phyloP scores from a whole-genome alignment of 2,797 vertebrate genomes.

The Anomalospiza imberbis region DNA sequence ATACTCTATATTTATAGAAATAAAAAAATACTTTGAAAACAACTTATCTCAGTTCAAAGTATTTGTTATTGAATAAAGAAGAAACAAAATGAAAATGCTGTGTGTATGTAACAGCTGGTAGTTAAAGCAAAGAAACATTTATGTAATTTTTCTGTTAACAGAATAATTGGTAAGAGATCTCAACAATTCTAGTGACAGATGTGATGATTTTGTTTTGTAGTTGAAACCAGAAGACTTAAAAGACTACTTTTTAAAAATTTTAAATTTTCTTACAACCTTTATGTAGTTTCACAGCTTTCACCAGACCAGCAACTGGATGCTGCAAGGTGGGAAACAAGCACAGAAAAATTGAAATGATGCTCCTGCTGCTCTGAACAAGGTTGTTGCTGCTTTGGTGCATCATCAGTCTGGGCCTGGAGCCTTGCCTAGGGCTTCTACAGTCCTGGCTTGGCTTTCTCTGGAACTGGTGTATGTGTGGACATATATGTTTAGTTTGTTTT shows the following conservation, averaged over 20 bases:
- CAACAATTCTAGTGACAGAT: background rate
- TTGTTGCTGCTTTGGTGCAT: background rate
- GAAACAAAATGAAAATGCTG: background rate
- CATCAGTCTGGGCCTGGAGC: background rate
- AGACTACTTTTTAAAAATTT: background rate
- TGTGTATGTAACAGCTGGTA: background rate
- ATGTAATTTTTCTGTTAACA: background rate
- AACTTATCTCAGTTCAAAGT: background rate
- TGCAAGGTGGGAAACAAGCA: background rate
- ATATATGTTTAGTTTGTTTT: background rate
- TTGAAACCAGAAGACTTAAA: background rate
- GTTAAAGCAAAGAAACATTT: background rate
- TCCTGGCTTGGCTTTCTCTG: background rate
- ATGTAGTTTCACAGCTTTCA: background rate
- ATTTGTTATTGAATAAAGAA: background rate
- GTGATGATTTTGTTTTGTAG: background rate
- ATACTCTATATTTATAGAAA: background rate
- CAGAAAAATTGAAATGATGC: background rate
- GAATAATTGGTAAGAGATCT: background rate
- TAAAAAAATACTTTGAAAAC: background rate
- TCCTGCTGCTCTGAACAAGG: background rate
- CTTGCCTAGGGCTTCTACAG: background rate
- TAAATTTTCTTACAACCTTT: background rate
- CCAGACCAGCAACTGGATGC: background rate
- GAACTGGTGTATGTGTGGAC: background rate